Percentiles rank a stretch among this genome's conserved stretches.
Conservation (phyloP, 1,140 invertebrate species). For the Phortica variegata region DNA sequence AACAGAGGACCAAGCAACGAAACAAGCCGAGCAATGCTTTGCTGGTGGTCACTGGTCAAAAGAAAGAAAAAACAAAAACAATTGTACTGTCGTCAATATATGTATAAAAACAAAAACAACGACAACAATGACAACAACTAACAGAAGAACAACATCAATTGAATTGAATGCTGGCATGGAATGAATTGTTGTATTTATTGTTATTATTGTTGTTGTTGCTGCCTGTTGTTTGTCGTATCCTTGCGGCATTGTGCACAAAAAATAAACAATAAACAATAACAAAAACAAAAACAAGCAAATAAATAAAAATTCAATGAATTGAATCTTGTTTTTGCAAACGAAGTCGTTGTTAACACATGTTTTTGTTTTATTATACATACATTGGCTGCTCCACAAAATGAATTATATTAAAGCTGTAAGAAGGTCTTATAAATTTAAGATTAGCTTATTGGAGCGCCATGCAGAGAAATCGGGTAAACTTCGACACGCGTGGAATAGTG, state of each 20-base stretch:
- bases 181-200: conserved; percentile 37
- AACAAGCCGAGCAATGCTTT: conserved; percentile 22
- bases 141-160: too few relatives aligned
- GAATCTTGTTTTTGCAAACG: conserved; percentile 47
- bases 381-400: too few relatives aligned
- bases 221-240: conserved; percentile 26
- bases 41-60: conserved; percentile 35
- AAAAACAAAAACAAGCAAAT: conserved; percentile 9
- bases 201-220: conserved; percentile 2
- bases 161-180: conserved; percentile 36
- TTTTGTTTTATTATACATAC: too few relatives aligned
- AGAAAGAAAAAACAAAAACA: background rate
- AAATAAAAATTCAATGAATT: conserved; percentile 41
- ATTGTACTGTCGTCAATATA: too few relatives aligned
- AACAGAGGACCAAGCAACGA: conserved; percentile 11
- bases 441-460: too few relatives aligned
- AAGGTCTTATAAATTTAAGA: too few relatives aligned
- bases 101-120: background rate
- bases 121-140: background rate
- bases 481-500: too few relatives aligned
- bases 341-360: conserved; percentile 51
- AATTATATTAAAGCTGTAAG: too few relatives aligned
- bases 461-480: too few relatives aligned
- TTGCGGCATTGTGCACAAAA: too few relatives aligned
- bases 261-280: conserved; percentile 6